These are phyloP conservation scores for Tyria jacobaeae DNA, from an alignment of 2,888 invertebrate species.

Conservation along the genomic window DNA sequence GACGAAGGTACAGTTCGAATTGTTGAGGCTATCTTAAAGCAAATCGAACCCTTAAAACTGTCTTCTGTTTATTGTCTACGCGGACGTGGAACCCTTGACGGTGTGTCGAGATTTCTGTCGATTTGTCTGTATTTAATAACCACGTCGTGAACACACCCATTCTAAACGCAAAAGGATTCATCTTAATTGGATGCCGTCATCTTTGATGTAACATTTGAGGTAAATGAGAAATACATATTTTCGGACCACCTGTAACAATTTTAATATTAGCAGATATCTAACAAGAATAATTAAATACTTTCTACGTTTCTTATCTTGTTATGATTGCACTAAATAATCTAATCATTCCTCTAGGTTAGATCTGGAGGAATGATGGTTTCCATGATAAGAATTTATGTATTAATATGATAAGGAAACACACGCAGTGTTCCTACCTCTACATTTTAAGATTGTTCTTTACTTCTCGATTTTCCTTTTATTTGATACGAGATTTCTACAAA, in stretches of 20 bases:
- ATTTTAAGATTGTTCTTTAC: no score
- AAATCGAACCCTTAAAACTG: constrained; percentile 68
- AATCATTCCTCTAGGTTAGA: no score
- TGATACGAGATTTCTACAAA: no score
- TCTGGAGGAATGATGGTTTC: no score
- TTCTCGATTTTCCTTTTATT: no score
- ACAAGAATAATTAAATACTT: no score
- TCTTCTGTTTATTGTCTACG: constrained; percentile 65
- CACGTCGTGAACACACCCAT: constrained; percentile 21
- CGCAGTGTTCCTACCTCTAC: no score
- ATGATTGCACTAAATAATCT: no score
- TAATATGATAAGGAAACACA: no score
- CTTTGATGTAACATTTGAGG: constrained; percentile 7
- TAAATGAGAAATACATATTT: constrained; percentile 9
- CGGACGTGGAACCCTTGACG: constrained; percentile 51
- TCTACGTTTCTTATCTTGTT: no score
- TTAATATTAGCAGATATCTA: no score
- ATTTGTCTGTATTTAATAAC: constrained; percentile 55
- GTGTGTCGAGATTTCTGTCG: constrained; percentile 46
- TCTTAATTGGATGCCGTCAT: constrained; percentile 33
- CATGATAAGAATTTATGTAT: no score
- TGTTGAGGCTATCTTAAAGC: constrained; percentile 72
- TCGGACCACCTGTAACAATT: background rate
- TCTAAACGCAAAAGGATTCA: constrained; percentile 24
- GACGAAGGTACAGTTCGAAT: constrained; percentile 79